Evolutionary conservation across 2,888 invertebrate genomes (phyloP), one percentile per base, ranked within the genome.

Genomic region (Phragmatobia fuliginosa): DNA sequence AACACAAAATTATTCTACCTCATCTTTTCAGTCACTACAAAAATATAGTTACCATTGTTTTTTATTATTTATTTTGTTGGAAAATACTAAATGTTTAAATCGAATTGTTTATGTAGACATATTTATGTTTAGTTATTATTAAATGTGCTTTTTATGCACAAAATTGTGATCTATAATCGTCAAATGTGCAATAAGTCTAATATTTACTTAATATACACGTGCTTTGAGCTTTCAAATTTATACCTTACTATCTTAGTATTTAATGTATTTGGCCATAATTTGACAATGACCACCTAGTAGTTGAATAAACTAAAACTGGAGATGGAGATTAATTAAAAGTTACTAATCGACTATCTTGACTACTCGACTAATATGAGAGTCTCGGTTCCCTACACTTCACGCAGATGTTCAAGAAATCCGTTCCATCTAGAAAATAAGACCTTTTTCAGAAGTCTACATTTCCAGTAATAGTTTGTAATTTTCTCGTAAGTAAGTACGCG

Each of bases 141-240:
- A 61, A 82, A 83, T 83, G 90, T 90, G 90, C 87, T 86, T 81
- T 78, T 82, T 82, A n/a, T 80, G 87, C 89, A 87, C 89, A 81
- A 82, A 74, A 83, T 78, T 87, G 89, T 90, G 88, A 90, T 91
- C 87, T 89, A 77, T 82, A 83, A 72, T 73, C 76, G 76, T 80
- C 78, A 72, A 80, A 84, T 83, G 88, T 90, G 89, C 89, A 90
- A 89, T 88, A 87, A 83, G 81, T 80, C 79, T 75, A 75, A 83
- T 77, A 81, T 78, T 78, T 81, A 82, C 82, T 66, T 77, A 81
- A 79, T 75, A 76, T 76, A 83, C 85, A 85, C 84, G 81, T 82
- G 89, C 89, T 88, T 88, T 75, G 79, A 80, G 88, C 87, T 88
- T 86, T 83, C 82, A 81, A 85, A 80, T 81, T 80, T 83, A 81